Evolutionary conservation across 2,113 vertebrate species (phyloP).

Genomic region (Clarias macrocephalus): DNA sequence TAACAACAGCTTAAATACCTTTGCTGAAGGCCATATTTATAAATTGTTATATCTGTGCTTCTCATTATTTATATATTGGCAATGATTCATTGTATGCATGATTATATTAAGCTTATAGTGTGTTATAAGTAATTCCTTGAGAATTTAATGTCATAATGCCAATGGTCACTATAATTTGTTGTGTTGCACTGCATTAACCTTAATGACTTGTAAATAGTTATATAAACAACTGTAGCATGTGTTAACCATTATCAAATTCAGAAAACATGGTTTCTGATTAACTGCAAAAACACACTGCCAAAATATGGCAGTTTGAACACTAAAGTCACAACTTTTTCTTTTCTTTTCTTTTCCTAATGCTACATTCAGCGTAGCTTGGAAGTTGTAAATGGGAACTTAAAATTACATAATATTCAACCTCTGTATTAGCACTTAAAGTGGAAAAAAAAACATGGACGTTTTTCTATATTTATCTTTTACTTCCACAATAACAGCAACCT

Average conservation of each 20-base stretch:
- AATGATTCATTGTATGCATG: neutral
- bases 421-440: neutral
- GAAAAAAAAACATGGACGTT: neutral
- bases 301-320: neutral
- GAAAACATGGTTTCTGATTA: neutral
- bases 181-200: neutral
- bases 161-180: neutral
- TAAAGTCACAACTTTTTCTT: neutral
- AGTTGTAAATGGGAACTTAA: too few relatives aligned
- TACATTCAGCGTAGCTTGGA: neutral
- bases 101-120: neutral
- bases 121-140: neutral
- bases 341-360: neutral
- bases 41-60: neutral
- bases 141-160: neutral
- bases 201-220: neutral
- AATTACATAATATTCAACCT: neutral
- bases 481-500: neutral
- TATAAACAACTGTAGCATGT: neutral
- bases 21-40: neutral
- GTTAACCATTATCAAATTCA: neutral
- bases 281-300: neutral
- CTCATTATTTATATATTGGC: neutral
- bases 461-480: neutral
- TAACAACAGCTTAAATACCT: neutral